These are phyloP conservation scores for Plumapathes pennacea DNA, from an alignment of 92 coral and sea anemone species.

Conservation along the genomic window DNA sequence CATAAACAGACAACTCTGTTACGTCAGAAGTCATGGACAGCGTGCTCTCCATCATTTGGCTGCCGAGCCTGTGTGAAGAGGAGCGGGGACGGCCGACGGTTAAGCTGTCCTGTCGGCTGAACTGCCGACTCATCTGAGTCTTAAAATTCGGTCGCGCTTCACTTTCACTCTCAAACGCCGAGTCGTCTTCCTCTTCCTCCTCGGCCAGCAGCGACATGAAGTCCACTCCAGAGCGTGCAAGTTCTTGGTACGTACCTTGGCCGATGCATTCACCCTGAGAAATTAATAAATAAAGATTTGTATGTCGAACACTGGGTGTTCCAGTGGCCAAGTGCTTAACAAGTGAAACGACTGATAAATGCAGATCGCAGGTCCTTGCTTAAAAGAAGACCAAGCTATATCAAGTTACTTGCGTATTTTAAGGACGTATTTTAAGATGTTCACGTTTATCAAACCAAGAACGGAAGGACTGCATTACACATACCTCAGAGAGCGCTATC, in stretches of 20 bases:
- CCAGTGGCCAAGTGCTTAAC: too few relatives aligned
- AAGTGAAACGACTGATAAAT: too few relatives aligned
- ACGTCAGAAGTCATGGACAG: conserved; percentile 61
- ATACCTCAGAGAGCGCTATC: conserved; percentile 55
- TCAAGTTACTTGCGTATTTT: too few relatives aligned
- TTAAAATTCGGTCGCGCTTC: too few relatives aligned
- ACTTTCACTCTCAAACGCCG: conserved; percentile 64
- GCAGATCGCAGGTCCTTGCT: too few relatives aligned
- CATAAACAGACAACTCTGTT: conserved; percentile 48
- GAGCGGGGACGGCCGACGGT: not conserved
- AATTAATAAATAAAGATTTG: too few relatives aligned
- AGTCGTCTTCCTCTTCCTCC: conserved; percentile 62
- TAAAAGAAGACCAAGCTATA: too few relatives aligned
- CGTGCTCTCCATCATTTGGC: conserved; percentile 48
- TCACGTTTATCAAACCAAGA: too few relatives aligned
- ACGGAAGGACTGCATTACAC: too few relatives aligned
- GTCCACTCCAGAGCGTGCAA: conserved; percentile 69
- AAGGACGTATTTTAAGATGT: too few relatives aligned
- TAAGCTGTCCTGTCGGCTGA: conserved; percentile 42
- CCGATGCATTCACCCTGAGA: conserved; percentile 78
- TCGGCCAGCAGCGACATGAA: conserved; percentile 71
- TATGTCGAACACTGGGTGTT: too few relatives aligned
- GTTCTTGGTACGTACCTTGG: conserved; percentile 76
- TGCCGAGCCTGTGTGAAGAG: conserved; percentile 16
- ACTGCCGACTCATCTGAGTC: too few relatives aligned